phyloP scores from a whole-genome alignment of 2,888 invertebrate species.

The Philereme transversata region DNA sequence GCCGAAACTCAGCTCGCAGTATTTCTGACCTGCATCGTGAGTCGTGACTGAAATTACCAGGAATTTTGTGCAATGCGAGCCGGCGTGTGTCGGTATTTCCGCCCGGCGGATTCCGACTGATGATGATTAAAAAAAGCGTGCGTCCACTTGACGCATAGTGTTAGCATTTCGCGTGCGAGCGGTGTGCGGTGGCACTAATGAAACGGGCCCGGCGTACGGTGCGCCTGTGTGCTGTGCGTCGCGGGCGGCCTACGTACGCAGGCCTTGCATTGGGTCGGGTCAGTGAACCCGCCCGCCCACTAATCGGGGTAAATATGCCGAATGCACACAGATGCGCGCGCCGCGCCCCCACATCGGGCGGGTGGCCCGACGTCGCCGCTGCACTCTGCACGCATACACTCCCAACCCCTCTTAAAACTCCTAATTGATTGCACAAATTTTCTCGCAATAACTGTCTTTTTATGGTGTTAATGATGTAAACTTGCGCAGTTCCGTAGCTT shows the following conservation, averaged over 20 bases:
- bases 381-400: slow-evolving; percentile 75
- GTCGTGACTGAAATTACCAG: slow-evolving; percentile 21
- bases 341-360: slow-evolving; percentile 57
- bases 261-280: slow-evolving; percentile 82
- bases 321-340: slow-evolving; percentile 84
- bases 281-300: slow-evolving; percentile 81
- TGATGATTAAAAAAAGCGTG: slow-evolving; percentile 65
- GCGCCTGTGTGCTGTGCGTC: slow-evolving; percentile 55
- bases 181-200: slow-evolving; percentile 75
- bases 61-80: slow-evolving; percentile 35
- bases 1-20: slow-evolving; percentile 42
- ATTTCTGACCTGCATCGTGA: slow-evolving; percentile 45
- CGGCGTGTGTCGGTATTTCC: slow-evolving; percentile 29
- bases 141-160: slow-evolving; percentile 77
- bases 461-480: slow-evolving; percentile 82
- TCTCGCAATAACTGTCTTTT: slow-evolving; percentile 84
- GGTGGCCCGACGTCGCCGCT: slow-evolving; percentile 58
- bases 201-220: slow-evolving; percentile 60
- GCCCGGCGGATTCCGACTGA: slow-evolving; percentile 43
- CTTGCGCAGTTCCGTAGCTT: slow-evolving; percentile 74
- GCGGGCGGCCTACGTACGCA: slow-evolving; percentile 76
- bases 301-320: slow-evolving; percentile 83
- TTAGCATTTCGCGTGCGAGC: slow-evolving; percentile 71
- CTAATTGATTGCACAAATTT: slow-evolving; percentile 84
- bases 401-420: slow-evolving; percentile 77